Base-by-base conservation (phyloP, 2,797 vertebrate genomes). In the Sciurus vulgaris region DNA sequence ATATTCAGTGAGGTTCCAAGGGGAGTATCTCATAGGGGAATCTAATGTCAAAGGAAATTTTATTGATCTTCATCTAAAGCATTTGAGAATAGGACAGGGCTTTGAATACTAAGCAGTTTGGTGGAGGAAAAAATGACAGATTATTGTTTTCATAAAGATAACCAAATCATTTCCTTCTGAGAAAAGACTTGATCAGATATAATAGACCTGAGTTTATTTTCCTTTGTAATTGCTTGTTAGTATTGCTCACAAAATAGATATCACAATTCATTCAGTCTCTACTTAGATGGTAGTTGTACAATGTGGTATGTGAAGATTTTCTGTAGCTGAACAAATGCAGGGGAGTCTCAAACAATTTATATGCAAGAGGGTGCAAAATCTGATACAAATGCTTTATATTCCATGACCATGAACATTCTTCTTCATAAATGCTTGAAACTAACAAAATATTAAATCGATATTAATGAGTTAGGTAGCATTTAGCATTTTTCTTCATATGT, bases 111-210 rank as follows among this genome's bases (percentile, higher is more conserved):
- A 94, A 86, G 41, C 26, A 91, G 61, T 92, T 86, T 89, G 35
- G 28, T 54, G 7, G 54, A 86, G 17, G 44, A n/a, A 35, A 81
- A 92, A 86, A 77, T 72, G 41, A 73, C 18, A 86, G 70, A 54
- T 61, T 91, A 74, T 86, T 73, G 56, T 94, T 95, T 93, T 54
- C 22, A 69, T 22, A 54, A 86, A 89, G n/a, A 83, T 89, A 95
- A 92, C 9, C 49, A 86, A 86, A 83, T 92, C 18, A n/a, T 81
- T 94, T 63, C 81, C 91, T 86, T 89, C 47, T 90, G 74, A 61
- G 61, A 77, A 85, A 82, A 91, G 51, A 81, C 20, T 59, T 76
- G 59, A 87, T 91, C 73, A 61, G 44, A 73, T 85, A 73, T 49
- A 83, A 49, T 30, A 38, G 47, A 65, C 56, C 59, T 91, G 35